Conservation (phyloP, 2,888 invertebrate genomes). For the Brenthis hecate region DNA sequence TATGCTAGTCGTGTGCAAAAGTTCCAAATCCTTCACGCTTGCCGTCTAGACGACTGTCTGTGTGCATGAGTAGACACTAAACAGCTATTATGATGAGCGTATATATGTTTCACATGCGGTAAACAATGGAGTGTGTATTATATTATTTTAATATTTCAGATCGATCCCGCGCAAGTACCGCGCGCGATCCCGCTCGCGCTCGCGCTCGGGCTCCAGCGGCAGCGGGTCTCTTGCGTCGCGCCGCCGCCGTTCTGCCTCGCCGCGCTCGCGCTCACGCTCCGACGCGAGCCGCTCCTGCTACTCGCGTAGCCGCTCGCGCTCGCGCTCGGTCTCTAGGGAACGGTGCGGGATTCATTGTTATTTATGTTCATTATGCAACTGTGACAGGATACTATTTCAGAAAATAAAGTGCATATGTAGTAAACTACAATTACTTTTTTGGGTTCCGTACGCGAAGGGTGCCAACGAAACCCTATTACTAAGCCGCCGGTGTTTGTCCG, state of each 20-base stretch:
- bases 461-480: no score
- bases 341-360: constrained; percentile 50
- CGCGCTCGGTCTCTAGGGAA: constrained; percentile 81
- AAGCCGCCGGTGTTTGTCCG: no score
- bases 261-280: constrained; percentile 83
- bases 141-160: constrained; percentile 42
- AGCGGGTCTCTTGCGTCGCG: constrained; percentile 70
- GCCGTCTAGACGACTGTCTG: no score
- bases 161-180: constrained; percentile 86
- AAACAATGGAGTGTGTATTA: no score
- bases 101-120: neutral
- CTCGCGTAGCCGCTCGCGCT: constrained; percentile 82
- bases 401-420: no score
- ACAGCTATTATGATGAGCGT: no score
- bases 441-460: no score
- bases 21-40: no score
- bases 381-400: neutral
- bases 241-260: constrained; percentile 72
- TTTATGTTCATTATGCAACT: neutral
- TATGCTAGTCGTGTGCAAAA: no score
- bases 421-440: no score
- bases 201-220: constrained; percentile 71
- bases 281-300: constrained; percentile 83
- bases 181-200: constrained; percentile 84
- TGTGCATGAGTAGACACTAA: no score